Evolutionary conservation across 2,797 vertebrate species (phyloP).

Genomic region (Halcyon leucocephala): DNA sequence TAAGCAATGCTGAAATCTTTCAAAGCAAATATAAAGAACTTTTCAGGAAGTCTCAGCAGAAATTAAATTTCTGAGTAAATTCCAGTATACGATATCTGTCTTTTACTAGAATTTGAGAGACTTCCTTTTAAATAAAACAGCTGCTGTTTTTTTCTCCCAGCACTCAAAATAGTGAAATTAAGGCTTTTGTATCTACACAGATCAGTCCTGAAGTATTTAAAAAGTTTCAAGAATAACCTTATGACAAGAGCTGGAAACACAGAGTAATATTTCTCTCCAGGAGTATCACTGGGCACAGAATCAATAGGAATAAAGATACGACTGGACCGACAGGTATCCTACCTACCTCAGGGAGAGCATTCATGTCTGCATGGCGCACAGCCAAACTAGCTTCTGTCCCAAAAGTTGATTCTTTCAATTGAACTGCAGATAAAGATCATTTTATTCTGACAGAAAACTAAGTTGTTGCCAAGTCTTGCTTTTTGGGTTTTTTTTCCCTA

Average conservation of each 20-base stretch:
- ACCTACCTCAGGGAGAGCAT: neutral
- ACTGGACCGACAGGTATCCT: neutral
- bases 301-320: neutral
- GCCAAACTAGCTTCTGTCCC: neutral
- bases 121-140: neutral
- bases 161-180: neutral
- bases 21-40: slow-evolving; percentile 14
- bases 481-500: neutral
- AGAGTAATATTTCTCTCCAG: neutral
- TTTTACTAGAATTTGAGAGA: neutral
- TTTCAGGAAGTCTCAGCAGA: neutral
- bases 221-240: neutral
- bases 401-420: neutral
- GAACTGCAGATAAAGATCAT: neutral
- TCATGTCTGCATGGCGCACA: neutral
- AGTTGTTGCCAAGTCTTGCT: neutral
- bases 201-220: neutral
- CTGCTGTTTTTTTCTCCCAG: neutral
- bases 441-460: neutral
- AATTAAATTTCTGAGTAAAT: neutral
- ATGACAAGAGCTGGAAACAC: neutral
- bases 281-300: neutral
- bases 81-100: neutral
- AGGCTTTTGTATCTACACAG: neutral
- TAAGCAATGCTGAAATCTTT: slow-evolving; percentile 10